These are phyloP conservation scores for Ctenodactylus gundi DNA, from an alignment of 2,113 vertebrate species.

Conservation along the genomic window DNA sequence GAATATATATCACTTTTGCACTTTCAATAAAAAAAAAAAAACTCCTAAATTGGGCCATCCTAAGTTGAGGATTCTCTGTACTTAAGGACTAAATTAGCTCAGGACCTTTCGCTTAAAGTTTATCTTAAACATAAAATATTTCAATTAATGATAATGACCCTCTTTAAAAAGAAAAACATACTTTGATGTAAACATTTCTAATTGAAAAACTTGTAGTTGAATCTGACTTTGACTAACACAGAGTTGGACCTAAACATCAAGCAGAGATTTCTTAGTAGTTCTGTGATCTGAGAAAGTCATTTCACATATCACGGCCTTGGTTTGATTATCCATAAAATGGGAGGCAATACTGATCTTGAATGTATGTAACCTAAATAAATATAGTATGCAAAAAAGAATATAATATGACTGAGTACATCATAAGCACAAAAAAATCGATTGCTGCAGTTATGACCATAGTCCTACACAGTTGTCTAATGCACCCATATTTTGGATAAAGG, in stretches of 20 bases:
- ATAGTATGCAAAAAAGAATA: neutral
- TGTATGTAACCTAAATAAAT: neutral
- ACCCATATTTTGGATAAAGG: neutral
- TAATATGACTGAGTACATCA: neutral
- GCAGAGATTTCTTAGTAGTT: neutral
- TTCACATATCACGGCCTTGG: neutral
- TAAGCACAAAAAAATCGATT: neutral
- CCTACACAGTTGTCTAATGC: neutral
- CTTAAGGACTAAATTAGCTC: neutral
- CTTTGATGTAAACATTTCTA: neutral
- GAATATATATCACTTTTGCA: neutral
- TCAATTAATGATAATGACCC: neutral
- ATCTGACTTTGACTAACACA: neutral
- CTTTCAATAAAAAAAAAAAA: too few species aligned
- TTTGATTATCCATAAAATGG: neutral
- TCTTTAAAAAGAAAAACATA: neutral
- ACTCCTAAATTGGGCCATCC: too few species aligned
- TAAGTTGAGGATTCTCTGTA: neutral
- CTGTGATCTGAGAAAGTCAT: neutral
- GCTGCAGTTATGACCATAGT: neutral
- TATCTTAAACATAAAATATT: slow-evolving; percentile 1
- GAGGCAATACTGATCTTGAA: neutral
- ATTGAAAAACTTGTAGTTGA: neutral
- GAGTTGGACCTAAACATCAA: neutral
- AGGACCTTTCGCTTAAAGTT: slow-evolving; percentile 3